Percentiles rank a stretch among this genome's conserved stretches.
These are phyloP conservation scores for Catalaphyllia jardinei DNA, from an alignment of 64 coral and sea anemone genomes.

Conservation along the genomic window DNA sequence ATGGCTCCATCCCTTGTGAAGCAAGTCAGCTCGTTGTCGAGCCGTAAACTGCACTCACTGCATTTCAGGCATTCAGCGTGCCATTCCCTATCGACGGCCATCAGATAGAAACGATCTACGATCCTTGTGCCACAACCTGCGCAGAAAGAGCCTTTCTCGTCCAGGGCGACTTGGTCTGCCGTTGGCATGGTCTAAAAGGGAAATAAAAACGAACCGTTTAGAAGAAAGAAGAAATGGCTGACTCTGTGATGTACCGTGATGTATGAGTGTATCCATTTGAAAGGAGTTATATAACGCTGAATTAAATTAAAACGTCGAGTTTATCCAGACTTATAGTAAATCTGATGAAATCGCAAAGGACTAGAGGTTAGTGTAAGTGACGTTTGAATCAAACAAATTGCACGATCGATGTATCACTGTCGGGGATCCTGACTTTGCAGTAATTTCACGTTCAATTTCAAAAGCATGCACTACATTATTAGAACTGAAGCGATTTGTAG, in stretches of 20 bases:
- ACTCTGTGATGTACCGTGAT: background rate
- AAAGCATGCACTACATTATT: background rate
- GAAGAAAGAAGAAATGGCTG: background rate
- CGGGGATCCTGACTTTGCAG: background rate
- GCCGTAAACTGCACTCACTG: constrained; percentile 74
- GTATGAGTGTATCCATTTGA: background rate
- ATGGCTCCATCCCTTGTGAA: constrained; percentile 88
- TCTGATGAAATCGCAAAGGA: too few relatives aligned
- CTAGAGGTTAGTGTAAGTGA: too few relatives aligned
- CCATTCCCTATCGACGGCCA: constrained; percentile 86
- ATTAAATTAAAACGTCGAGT: too few relatives aligned
- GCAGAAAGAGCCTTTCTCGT: constrained; percentile 73
- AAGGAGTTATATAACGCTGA: background rate
- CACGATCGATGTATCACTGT: background rate
- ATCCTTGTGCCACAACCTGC: constrained; percentile 82
- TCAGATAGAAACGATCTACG: constrained; percentile 80
- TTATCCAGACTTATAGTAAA: too few relatives aligned
- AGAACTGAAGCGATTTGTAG: background rate
- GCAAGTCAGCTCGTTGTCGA: constrained; percentile 88
- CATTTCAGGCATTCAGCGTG: constrained; percentile 84
- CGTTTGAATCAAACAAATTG: too few relatives aligned
- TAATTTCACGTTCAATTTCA: background rate
- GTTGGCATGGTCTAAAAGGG: constrained; percentile 70
- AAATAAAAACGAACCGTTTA: background rate
- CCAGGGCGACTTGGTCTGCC: constrained; percentile 62